Base-by-base conservation (phyloP, 53 echinoderm and acorn worm genomes). In the Mesocentrotus franciscanus region DNA sequence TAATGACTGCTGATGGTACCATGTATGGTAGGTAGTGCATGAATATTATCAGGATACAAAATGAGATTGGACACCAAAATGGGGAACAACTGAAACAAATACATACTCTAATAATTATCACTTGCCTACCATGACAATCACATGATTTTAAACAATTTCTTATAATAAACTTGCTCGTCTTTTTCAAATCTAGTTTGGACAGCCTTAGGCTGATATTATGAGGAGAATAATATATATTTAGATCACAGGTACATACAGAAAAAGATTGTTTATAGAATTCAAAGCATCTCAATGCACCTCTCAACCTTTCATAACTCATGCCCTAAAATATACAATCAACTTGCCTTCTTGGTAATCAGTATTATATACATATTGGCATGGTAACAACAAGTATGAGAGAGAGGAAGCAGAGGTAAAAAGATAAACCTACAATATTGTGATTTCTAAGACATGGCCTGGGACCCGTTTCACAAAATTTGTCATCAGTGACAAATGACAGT, bases 301-400 rank as follows among this genome's bases (percentile, higher is more conserved):
- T n/a, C 56, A 58, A 27, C 12, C 58, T 10, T 2, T 32, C 20
- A 83, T 83, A 42, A 84, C 1, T 49, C 12, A 87, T 87, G 87
- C n/a, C n/a, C 87, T 87, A 58, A 87, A 87, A 87, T 87, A 87
- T 87, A 87, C 87, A 87, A n/a, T 87, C 87, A 56, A 87, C n/a
- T 57, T 87, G 87, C 56, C 87, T 58, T 87, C 27, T 12, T 39
- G n/a, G 17, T 84, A 22, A 84, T 4, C 84, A 84, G 49, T 84
- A 87, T 87, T n/a, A 87, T 87, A 58, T 87, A 87, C 57, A 87
- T 12, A 87, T 87, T 35, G 87, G 87, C 87, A 87, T 87, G 87
- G 87, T 59, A 87, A 87, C 58, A 56, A 87, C n/a, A 87, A 27
- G 58, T 15, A 81, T 81, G 81, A 36, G 36, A 81, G 9, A 79